Conservation (phyloP, 2,888 invertebrate species). For the Synanthedon formicaeformis region DNA sequence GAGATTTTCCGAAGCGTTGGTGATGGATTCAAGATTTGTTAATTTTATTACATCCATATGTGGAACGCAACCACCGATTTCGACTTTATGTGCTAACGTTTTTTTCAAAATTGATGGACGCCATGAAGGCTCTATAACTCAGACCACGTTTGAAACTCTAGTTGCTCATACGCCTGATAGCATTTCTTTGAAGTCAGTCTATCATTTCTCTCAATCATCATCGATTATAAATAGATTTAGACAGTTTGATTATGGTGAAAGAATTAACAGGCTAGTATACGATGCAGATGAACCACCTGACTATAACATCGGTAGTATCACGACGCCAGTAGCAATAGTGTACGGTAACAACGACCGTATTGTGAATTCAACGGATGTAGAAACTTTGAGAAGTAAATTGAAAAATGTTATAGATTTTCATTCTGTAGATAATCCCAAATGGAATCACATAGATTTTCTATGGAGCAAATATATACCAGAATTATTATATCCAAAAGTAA, state of each 20-base stretch:
- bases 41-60: background rate
- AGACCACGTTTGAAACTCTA: background rate
- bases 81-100: background rate
- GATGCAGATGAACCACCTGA: background rate
- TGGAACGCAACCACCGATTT: background rate
- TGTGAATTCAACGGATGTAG: background rate
- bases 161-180: background rate
- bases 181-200: background rate
- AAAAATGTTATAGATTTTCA: background rate
- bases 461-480: background rate
- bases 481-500: background rate
- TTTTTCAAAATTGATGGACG: background rate
- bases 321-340: background rate
- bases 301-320: background rate
- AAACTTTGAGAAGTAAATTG: background rate
- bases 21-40: background rate
- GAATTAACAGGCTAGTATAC: background rate
- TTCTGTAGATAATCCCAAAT: background rate
- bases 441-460: background rate
- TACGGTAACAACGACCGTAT: background rate
- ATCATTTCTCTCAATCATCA: background rate
- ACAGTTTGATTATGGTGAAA: background rate
- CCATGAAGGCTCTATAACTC: background rate
- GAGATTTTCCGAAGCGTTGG: background rate
- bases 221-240: background rate